These are phyloP conservation scores for Neofelis nebulosa DNA, from an alignment of 2,113 vertebrate genomes.

Conservation along the genomic window DNA sequence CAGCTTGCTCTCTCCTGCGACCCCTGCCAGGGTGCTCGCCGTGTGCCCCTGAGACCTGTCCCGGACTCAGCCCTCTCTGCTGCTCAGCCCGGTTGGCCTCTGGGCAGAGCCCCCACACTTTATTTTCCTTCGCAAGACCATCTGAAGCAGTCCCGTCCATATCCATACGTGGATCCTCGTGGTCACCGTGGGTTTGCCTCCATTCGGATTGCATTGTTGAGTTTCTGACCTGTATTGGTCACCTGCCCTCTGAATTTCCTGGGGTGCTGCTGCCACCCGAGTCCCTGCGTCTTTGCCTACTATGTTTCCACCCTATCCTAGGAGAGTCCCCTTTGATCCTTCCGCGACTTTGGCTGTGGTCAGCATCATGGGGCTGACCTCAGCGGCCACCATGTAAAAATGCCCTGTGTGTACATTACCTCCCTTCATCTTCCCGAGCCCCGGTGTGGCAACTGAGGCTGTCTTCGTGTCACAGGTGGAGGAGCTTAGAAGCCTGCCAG, in stretches of 20 bases:
- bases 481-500: neutral
- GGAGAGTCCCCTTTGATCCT: neutral
- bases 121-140: neutral
- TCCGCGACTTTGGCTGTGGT: neutral
- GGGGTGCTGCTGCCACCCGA: neutral
- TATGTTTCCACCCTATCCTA: neutral
- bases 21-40: neutral
- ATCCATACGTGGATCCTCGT: too few relatives aligned
- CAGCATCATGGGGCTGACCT: neutral
- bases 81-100: neutral
- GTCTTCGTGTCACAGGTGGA: neutral
- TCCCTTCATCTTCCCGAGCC: neutral
- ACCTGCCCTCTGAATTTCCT: neutral
- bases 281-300: neutral
- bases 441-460: neutral
- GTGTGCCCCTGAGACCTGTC: rapidly evolving
- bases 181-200: neutral
- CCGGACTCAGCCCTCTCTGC: neutral
- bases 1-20: neutral
- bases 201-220: neutral
- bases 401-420: neutral
- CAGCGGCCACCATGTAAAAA: neutral
- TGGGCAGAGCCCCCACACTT: neutral
- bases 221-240: neutral
- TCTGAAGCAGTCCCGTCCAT: neutral